Evolutionary conservation across 2,113 vertebrate genomes (phyloP), one percentile per base, ranked within the genome.

Genomic region (Apistogramma diplotaenia): DNA sequence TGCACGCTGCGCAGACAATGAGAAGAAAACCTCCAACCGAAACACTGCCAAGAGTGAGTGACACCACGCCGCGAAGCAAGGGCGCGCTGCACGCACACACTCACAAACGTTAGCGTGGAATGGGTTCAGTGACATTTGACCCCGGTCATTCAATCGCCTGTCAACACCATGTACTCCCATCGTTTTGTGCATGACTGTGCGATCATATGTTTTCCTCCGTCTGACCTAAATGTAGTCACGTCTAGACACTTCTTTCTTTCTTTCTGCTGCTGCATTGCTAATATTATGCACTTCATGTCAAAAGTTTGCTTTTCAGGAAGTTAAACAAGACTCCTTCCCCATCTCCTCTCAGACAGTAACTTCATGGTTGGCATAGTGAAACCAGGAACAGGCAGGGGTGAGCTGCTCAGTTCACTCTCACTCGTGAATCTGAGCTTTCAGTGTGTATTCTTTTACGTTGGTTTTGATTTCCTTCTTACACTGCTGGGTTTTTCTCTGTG

Each of bases 281-380:
- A 88, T 88, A 78, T 91, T 85, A 73, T 85, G 81, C 67, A 70
- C 16, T 70, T 90, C 82, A 85, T 91, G 92, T 93, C 85, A 93
- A 92, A 93, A 93, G 83, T 90, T 92, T 74, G 51, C 78, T 81
- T 90, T 94, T 94, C 65, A 86, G 94, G 94, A 95, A 94, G 93
- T 93, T 89, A 40, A 89, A 88, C 81, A 82, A 89, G 84, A 78
- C 80, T 90, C 80, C 91, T 94, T 94, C 85, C 90, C 57, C 78
- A n/a, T 87, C 79, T 91, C 55, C n/a, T 89, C 81, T 86, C 89
- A 92, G 91, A 93, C 93, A 87, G 86, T 37, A 87, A 82, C 72
- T 87, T 78, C 76, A 90, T 60, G 46, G 74, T 70, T 82, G 77
- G 79, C 70, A 89, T 77, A 91, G 85, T 89, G 90, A 92, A 94